Percentiles rank a stretch among this genome's conserved stretches.
These are phyloP conservation scores for Ditula angustiorana DNA, from an alignment of 2,888 invertebrate genomes.

Conservation along the genomic window DNA sequence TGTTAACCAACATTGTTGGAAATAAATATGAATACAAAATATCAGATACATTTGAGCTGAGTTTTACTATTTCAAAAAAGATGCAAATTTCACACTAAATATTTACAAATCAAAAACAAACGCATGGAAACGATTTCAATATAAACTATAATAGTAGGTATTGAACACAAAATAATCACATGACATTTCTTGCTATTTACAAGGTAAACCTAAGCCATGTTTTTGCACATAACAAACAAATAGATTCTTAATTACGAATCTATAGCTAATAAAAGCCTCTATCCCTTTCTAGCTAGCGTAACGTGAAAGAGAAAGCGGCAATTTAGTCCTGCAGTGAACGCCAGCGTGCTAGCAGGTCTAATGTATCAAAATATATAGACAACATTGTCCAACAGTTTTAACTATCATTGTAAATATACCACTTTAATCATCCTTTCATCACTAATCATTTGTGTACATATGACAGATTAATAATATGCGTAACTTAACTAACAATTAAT, in stretches of 20 bases:
- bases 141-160: neutral
- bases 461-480: no score
- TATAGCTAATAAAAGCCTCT: neutral
- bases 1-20: no score
- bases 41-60: neutral
- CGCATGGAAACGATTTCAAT: neutral
- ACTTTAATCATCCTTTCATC: no score
- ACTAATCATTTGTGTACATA: no score
- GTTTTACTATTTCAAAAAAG: no score
- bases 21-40: neutral
- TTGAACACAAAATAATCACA: neutral
- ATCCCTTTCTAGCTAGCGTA: neutral
- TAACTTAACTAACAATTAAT: no score
- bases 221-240: neutral
- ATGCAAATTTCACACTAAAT: neutral
- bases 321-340: neutral
- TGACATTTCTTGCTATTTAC: neutral
- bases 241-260: no score
- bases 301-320: neutral
- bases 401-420: no score
- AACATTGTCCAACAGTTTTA: no score
- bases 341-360: neutral
- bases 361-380: neutral
- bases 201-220: neutral
- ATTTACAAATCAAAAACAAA: slow-evolving; percentile 24